A percentile compares a stretch with the other conserved stretches of the same genome.
phyloP scores from a whole-genome alignment of 1,140 invertebrate species.

The Lepidostoma basale region DNA sequence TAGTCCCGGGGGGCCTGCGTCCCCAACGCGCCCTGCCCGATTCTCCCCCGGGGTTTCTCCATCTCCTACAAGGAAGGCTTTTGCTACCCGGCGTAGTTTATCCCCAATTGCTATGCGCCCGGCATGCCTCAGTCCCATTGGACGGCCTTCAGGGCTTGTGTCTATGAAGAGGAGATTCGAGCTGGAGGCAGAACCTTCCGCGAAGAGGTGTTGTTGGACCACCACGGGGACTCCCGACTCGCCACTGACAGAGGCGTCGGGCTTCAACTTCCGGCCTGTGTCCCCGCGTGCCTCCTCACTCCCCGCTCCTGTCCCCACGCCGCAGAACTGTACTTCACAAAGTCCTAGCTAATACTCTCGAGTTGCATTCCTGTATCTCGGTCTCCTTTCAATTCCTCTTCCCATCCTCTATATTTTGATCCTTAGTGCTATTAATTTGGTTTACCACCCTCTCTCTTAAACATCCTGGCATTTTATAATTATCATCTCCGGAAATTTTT shows the following conservation, averaged over 20 bases:
- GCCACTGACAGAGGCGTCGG: constrained; percentile 34
- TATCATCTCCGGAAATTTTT: too few species aligned
- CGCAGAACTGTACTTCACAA: constrained; percentile 36
- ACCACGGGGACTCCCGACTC: constrained; percentile 48
- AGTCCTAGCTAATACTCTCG: constrained; percentile 43
- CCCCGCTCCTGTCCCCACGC: constrained; percentile 27
- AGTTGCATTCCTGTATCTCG: too few species aligned
- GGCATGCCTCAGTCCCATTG: constrained; percentile 72
- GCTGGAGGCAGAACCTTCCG: constrained; percentile 64
- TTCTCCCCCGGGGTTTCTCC: constrained; percentile 70
- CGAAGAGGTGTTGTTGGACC: constrained; percentile 52
- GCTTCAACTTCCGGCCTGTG: constrained; percentile 46
- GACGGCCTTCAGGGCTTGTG: constrained; percentile 75
- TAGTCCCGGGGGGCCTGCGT: constrained; percentile 48
- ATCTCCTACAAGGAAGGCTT: constrained; percentile 80
- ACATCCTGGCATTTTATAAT: too few species aligned
- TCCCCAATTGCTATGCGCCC: constrained; percentile 83
- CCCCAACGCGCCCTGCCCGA: constrained; percentile 59
- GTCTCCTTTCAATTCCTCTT: too few species aligned
- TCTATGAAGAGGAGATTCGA: constrained; percentile 81
- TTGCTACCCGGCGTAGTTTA: constrained; percentile 78
- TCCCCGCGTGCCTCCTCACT: constrained; percentile 39
- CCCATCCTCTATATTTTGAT: too few species aligned
- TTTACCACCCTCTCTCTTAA: too few species aligned
- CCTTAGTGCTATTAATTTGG: too few species aligned